Evolutionary conservation across 2,888 invertebrate species (phyloP).

Genomic region (Coremacera marginata): DNA sequence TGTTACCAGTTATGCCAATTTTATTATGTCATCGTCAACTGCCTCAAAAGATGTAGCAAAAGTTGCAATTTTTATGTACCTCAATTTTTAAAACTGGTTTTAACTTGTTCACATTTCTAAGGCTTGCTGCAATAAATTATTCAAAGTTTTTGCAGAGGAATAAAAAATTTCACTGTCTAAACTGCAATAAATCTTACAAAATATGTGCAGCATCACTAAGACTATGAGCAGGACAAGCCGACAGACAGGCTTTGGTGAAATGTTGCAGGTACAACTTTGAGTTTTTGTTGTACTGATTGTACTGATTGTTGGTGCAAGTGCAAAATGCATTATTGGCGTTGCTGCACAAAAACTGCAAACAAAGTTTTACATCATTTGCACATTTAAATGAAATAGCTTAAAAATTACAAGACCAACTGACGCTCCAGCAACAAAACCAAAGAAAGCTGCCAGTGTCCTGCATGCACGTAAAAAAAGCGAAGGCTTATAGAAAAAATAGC

Average conservation of each 20-base stretch:
- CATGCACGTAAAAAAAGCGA: too few species aligned
- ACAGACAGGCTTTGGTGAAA: too few species aligned
- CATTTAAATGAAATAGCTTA: not conserved
- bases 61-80: too few species aligned
- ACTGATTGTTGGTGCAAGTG: not conserved
- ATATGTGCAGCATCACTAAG: too few species aligned
- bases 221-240: too few species aligned
- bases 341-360: not conserved
- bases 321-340: not conserved
- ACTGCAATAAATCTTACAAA: not conserved
- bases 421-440: not conserved
- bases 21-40: too few species aligned
- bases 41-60: too few species aligned
- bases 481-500: not conserved
- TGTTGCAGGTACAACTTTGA: not conserved
- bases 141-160: too few species aligned
- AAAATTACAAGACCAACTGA: not conserved
- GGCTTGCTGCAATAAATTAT: not conserved
- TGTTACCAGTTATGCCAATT: too few species aligned
- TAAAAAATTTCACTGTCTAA: not conserved
- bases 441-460: not conserved
- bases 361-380: constrained; percentile 7
- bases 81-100: not conserved
- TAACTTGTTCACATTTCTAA: not conserved
- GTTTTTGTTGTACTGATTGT: not conserved